A percentile compares a stretch with the other conserved stretches of the same genome.
phyloP scores from a whole-genome alignment of 2,797 vertebrate species.

The Sebastolobus alascanus region DNA sequence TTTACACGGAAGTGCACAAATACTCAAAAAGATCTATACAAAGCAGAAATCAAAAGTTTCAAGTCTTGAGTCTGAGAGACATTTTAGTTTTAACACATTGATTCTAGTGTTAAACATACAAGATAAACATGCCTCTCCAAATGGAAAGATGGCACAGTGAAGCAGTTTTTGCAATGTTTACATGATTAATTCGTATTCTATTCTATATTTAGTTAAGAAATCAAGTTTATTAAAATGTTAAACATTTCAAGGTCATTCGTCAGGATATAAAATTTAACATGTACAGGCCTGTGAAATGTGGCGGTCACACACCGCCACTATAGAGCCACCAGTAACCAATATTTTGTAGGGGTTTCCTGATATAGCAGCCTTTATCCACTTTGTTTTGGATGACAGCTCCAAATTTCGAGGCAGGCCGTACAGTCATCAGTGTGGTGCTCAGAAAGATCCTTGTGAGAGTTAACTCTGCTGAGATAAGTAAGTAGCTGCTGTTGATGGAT shows the following conservation, averaged over 20 bases:
- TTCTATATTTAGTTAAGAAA: neutral
- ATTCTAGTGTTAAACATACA: neutral
- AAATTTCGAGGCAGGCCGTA: neutral
- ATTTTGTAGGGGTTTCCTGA: neutral
- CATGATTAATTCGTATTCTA: neutral
- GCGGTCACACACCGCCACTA: neutral
- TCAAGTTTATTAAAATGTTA: neutral
- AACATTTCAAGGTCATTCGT: neutral
- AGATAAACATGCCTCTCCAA: neutral
- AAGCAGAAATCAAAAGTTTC: neutral
- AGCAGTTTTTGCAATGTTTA: neutral
- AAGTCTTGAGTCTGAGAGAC: neutral
- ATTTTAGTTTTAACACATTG: neutral
- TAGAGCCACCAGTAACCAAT: neutral
- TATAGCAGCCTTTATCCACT: conserved; percentile 3
- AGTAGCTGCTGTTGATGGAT: conserved; percentile 41
- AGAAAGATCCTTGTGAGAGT: conserved; percentile 40
- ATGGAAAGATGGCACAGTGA: neutral
- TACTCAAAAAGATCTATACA: neutral
- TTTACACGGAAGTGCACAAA: neutral
- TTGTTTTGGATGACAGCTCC: conserved; percentile 28
- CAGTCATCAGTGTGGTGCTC: conserved; percentile 11
- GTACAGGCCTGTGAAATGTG: neutral
- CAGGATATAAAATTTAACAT: neutral
- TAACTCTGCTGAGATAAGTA: conserved; percentile 38